Evolutionary conservation across 2,888 invertebrate species (phyloP), one percentile per base, ranked within the genome.

Genomic region (Pristionchus maxplancki): DNA sequence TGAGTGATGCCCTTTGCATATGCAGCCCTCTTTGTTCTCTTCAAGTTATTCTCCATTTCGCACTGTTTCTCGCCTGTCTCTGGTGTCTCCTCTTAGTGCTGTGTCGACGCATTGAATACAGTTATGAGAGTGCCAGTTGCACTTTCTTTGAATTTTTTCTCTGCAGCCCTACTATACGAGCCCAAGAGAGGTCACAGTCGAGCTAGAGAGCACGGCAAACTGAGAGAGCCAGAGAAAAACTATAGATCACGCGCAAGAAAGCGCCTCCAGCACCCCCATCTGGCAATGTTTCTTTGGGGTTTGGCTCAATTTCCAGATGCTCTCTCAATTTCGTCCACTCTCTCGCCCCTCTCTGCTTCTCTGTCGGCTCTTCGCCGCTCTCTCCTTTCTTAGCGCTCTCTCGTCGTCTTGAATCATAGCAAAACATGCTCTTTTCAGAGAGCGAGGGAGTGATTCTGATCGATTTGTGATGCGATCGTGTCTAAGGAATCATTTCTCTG

Each of bases 251-350:
- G 71, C 71, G 40, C 37, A 37, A 37, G 40, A 24, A 37, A 74
- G 24, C 6, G 71, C 40, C 67, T 13, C 8, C 67, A 11, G 67
- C n/a, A 17, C 31, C 2, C 37, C 40, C 71, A 74, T 74, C 71
- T 74, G 71, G 71, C 71, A 40, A 40, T 40, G 71, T 74, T 74
- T 74, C 71, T 74, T 74, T 40, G 37, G 3, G 71, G 40, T 74
- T 74, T 20, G 34, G 20, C 71, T 40, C 37, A 74, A 74, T 74
- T 74, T 74, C 71, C 2, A 20, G 1, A 0, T 6, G 40, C 24
- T 74, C 71, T 74, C 71, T 74, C 31, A 20, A 74, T 74, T 74
- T 74, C 40, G 17, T 40, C 8, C 37, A 24, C 20, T 74, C 71
- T 74, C 24, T 74, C 71, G 40, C 24, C 1, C 8, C 20, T 40